A percentile compares a stretch with the other conserved stretches of the same genome.
Conservation (phyloP, 1,140 invertebrate species). For the Vollenhovia emeryi region DNA sequence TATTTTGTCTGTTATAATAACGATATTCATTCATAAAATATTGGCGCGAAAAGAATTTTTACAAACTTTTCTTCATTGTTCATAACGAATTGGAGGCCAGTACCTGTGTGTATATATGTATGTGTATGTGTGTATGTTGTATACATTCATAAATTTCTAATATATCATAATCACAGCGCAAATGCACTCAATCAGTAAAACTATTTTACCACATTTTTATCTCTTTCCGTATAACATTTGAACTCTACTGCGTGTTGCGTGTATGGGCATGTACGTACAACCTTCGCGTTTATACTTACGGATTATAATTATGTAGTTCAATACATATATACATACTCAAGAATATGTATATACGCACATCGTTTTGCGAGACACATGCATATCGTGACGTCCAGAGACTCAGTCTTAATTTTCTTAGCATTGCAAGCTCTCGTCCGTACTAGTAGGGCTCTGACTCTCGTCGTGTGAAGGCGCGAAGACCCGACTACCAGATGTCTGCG, state of each 20-base stretch:
- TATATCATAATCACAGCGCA: conserved; percentile 58
- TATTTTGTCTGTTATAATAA: conserved; percentile 18
- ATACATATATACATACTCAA: conserved; percentile 71
- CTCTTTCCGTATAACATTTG: background rate
- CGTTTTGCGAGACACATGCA: conserved; percentile 61
- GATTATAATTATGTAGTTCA: conserved; percentile 65
- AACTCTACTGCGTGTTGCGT: conserved; percentile 17
- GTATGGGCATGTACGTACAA: conserved; percentile 37
- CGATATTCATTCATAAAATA: conserved; percentile 8
- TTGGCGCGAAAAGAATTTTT: conserved; percentile 46
- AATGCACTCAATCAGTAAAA: conserved; percentile 53
- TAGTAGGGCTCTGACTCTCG: conserved; percentile 45
- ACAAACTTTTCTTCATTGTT: background rate
- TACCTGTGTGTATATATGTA: conserved; percentile 14
- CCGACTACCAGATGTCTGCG: conserved; percentile 53
- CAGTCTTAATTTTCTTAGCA: conserved; percentile 69
- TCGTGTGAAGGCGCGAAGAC: conserved; percentile 40
- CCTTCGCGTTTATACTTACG: conserved; percentile 9
- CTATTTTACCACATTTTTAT: conserved; percentile 20
- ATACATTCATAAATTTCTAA: conserved; percentile 12
- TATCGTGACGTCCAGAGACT: conserved; percentile 59
- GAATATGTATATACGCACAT: conserved; percentile 69
- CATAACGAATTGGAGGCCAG: conserved; percentile 55
- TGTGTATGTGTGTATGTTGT: conserved; percentile 15
- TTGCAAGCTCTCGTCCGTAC: conserved; percentile 59